Conservation (phyloP, 2,888 invertebrate species). For the Nebria brevicollis region DNA sequence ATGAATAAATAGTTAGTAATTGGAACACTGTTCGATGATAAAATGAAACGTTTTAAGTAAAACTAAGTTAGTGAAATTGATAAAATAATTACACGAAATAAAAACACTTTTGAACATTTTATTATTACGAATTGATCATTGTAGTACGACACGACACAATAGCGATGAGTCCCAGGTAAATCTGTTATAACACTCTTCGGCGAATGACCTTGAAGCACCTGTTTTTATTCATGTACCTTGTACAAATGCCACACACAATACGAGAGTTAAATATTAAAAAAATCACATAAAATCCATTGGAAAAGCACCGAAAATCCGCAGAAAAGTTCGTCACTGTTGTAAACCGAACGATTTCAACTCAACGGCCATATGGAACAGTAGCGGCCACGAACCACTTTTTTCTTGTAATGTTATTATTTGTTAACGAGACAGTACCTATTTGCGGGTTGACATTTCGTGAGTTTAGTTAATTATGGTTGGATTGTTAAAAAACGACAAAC, state of each 20-base stretch:
- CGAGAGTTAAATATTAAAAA: not conserved
- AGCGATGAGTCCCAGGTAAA: not conserved
- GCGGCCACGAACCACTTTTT: slow-evolving; percentile 27
- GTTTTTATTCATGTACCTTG: slow-evolving; percentile 23
- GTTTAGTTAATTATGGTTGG: slow-evolving; percentile 29
- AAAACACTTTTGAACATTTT: not conserved
- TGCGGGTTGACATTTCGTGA: slow-evolving; percentile 37
- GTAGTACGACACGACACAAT: slow-evolving; percentile 1
- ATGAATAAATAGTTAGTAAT: not conserved
- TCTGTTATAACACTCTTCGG: not conserved
- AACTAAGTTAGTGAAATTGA: not conserved
- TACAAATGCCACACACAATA: slow-evolving; percentile 18
- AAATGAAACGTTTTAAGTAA: not conserved
- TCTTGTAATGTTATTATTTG: slow-evolving; percentile 19
- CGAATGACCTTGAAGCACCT: slow-evolving; percentile 42
- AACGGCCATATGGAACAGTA: slow-evolving; percentile 39
- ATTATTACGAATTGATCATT: not conserved
- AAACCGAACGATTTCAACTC: not conserved
- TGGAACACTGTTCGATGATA: not conserved
- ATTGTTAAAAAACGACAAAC: slow-evolving; percentile 33
- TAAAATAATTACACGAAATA: not conserved
- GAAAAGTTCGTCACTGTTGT: not conserved
- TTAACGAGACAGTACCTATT: slow-evolving; percentile 20
- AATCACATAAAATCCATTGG: not conserved
- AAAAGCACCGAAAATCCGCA: not conserved